These are phyloP conservation scores for Hylaeus volcanicus DNA, from an alignment of 1,140 invertebrate genomes.

Conservation along the genomic window DNA sequence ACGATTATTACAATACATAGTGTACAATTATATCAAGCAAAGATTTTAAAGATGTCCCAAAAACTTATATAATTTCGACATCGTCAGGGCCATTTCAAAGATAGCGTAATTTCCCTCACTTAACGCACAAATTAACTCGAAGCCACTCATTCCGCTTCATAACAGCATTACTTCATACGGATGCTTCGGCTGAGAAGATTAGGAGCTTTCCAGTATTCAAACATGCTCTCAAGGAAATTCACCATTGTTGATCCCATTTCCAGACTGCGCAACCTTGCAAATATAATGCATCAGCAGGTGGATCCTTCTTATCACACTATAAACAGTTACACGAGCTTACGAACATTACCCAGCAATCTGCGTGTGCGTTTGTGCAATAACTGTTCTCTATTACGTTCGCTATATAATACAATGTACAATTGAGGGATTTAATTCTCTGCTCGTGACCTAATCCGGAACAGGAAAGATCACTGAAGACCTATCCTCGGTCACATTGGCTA, in stretches of 20 bases:
- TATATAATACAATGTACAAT: too few relatives aligned
- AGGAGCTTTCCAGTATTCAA: not conserved
- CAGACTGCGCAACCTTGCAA: not conserved
- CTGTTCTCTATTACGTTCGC: not conserved
- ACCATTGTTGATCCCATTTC: not conserved
- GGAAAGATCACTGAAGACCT: too few relatives aligned
- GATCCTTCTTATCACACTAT: not conserved
- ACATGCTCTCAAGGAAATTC: not conserved
- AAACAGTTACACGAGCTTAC: conserved; percentile 10
- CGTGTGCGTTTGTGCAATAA: not conserved
- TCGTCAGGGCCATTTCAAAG: too few relatives aligned
- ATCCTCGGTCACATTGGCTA: too few relatives aligned
- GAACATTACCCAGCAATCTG: not conserved
- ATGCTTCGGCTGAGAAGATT: not conserved
- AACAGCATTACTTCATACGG: not conserved
- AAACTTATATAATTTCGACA: too few relatives aligned
- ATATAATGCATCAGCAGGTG: not conserved
- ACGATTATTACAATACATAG: too few relatives aligned
- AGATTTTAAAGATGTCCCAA: too few relatives aligned
- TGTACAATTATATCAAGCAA: too few relatives aligned
- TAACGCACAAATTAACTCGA: too few relatives aligned
- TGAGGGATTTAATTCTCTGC: not conserved
- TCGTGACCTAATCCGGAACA: too few relatives aligned
- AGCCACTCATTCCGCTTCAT: too few relatives aligned
- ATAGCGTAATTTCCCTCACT: too few relatives aligned